Conservation (phyloP, 2,797 vertebrate species). For the Rhodeus uyekii region DNA sequence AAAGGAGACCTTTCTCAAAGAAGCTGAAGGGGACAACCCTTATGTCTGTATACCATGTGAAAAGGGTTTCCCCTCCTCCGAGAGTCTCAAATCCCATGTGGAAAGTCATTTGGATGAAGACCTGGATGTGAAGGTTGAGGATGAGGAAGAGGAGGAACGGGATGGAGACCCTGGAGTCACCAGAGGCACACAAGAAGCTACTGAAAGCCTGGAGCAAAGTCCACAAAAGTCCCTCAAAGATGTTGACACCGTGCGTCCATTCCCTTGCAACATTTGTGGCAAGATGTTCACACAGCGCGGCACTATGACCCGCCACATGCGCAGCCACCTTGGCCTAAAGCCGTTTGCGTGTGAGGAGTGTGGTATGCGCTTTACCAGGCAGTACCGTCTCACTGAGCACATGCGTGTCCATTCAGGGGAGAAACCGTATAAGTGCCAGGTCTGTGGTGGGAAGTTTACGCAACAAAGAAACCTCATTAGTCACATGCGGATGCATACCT, state of each 20-base stretch:
- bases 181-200: constrained; percentile 74
- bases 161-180: constrained; percentile 85
- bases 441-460: constrained; percentile 89
- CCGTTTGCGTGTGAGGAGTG: constrained; percentile 89
- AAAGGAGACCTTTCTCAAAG: constrained; percentile 90
- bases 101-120: constrained; percentile 96
- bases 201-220: constrained; percentile 78
- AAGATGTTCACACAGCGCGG: constrained; percentile 91
- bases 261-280: constrained; percentile 88
- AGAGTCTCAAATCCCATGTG: constrained; percentile 95
- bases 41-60: constrained; percentile 98
- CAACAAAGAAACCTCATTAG: constrained; percentile 92
- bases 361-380: constrained; percentile 90
- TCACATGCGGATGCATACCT: constrained; percentile 90
- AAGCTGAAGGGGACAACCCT: constrained; percentile 94
- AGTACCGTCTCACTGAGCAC: constrained; percentile 91
- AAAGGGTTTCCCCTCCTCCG: constrained; percentile 96
- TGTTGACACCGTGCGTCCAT: constrained; percentile 83
- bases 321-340: constrained; percentile 89
- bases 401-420: constrained; percentile 92
- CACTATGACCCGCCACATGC: constrained; percentile 92
- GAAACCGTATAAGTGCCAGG: constrained; percentile 90
- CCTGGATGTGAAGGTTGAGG: constrained; percentile 92
- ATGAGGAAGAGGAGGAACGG: constrained; percentile 81
- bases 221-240: constrained; percentile 89